Conservation (phyloP, 2,113 vertebrate species). For the Nycticryphes semicollaris region DNA sequence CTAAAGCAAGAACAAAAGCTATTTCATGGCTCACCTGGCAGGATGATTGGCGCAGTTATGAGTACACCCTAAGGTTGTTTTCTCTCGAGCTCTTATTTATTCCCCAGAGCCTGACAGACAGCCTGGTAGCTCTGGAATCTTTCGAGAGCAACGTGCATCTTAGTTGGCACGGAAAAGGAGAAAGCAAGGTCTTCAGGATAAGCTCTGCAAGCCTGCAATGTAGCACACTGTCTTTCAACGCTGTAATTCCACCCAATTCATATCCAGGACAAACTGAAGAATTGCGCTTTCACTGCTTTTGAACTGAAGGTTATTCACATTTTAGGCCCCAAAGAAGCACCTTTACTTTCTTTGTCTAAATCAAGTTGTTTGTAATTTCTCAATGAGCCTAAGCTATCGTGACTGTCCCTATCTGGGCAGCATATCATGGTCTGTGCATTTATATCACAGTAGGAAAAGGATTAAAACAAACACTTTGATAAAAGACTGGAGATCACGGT, state of each 20-base stretch:
- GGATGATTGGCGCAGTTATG: slow-evolving; percentile 11
- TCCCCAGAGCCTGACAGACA: neutral
- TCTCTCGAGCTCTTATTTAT: slow-evolving; percentile 9
- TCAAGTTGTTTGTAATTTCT: too few relatives aligned
- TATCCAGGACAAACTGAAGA: neutral
- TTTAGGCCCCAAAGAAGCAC: neutral
- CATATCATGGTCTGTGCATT: neutral
- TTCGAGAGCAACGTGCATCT: neutral
- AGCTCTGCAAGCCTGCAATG: neutral
- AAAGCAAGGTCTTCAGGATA: neutral
- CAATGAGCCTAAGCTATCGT: neutral
- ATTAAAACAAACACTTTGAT: neutral
- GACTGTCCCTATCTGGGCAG: neutral
- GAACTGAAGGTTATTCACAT: fast-evolving
- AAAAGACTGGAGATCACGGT: neutral
- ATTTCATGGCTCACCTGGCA: slow-evolving; percentile 46
- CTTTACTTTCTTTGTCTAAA: neutral
- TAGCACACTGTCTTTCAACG: fast-evolving
- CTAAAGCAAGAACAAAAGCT: slow-evolving; percentile 38
- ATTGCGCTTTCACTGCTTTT: fast-evolving
- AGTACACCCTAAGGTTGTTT: slow-evolving; percentile 27
- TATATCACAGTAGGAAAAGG: neutral
- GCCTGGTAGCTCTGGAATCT: neutral
- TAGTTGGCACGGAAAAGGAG: neutral
- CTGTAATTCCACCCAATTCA: neutral